Evolutionary conservation across 1,140 invertebrate genomes (phyloP).

Genomic region (Conopomorpha cramerella): DNA sequence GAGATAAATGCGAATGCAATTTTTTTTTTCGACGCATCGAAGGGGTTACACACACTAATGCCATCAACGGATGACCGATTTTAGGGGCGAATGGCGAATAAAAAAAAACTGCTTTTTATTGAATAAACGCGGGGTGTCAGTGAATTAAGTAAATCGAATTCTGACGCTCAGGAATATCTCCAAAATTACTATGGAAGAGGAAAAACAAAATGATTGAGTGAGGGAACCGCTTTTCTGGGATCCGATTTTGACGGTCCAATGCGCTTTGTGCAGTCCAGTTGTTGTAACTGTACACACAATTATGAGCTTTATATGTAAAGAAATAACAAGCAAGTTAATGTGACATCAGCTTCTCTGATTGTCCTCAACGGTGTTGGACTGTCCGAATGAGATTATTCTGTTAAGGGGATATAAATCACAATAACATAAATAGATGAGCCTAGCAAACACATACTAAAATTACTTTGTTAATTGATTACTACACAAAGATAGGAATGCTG

Average conservation of each 20-base stretch:
- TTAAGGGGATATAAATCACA: too few species aligned
- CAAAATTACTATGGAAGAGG: constrained; percentile 36
- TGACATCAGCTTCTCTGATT: too few species aligned
- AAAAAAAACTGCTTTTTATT: constrained; percentile 27
- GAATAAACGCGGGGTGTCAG: constrained; percentile 1
- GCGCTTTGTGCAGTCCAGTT: constrained; percentile 10
- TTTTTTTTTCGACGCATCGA: constrained; percentile 22
- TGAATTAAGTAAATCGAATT: constrained; percentile 49
- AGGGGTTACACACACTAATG: constrained; percentile 37
- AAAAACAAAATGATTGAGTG: constrained; percentile 34
- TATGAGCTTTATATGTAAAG: too few species aligned
- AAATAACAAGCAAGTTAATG: too few species aligned
- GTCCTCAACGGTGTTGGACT: too few species aligned
- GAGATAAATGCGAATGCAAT: constrained; percentile 37
- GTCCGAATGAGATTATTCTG: too few species aligned
- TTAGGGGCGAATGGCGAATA: constrained; percentile 12
- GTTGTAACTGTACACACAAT: too few species aligned
- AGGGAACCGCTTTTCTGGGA: constrained; percentile 28
- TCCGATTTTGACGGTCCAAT: constrained; percentile 24
- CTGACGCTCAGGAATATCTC: constrained; percentile 31
- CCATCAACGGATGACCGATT: constrained; percentile 25
- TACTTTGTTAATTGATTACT: too few species aligned
- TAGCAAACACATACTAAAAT: too few species aligned
- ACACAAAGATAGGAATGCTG: too few species aligned
- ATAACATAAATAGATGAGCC: too few species aligned